Percentiles rank a stretch among this genome's conserved stretches.
phyloP scores from a whole-genome alignment of 2,113 vertebrate species.

The Phaethornis superciliosus region DNA sequence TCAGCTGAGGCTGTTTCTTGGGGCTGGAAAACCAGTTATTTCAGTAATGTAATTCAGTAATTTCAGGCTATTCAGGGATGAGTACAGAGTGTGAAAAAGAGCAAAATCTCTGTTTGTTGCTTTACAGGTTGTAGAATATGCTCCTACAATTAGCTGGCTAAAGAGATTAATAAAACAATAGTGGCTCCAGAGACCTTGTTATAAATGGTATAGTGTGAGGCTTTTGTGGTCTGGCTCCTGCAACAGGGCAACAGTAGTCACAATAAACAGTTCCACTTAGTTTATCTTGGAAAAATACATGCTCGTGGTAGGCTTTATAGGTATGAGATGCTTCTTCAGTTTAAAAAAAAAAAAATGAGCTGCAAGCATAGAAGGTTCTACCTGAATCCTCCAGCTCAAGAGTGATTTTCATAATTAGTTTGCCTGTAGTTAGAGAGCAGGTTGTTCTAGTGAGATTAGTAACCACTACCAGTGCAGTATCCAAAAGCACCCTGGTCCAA shows the following conservation, averaged over 20 bases:
- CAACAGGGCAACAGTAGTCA: neutral
- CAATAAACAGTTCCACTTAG: neutral
- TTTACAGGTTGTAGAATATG: neutral
- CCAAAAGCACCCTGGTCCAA: neutral
- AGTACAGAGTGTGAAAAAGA: neutral
- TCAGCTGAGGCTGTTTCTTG: neutral
- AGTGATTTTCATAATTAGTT: neutral
- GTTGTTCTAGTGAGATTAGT: neutral
- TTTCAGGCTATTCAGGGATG: neutral
- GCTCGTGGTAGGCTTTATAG: neutral
- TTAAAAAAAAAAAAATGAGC: neutral
- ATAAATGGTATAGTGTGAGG: neutral
- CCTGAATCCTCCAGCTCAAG: neutral
- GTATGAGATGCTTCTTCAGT: neutral
- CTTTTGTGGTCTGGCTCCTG: neutral
- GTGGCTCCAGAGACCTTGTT: neutral
- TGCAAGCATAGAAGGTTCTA: neutral
- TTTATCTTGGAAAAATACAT: neutral
- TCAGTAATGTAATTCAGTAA: neutral
- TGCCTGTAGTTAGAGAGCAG: neutral
- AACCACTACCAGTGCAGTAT: neutral
- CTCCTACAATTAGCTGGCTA: neutral
- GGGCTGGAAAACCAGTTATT: neutral
- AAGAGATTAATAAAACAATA: neutral
- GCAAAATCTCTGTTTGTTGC: neutral